phyloP scores from a whole-genome alignment of 2,113 vertebrate genomes.

The Anolis carolinensis region DNA sequence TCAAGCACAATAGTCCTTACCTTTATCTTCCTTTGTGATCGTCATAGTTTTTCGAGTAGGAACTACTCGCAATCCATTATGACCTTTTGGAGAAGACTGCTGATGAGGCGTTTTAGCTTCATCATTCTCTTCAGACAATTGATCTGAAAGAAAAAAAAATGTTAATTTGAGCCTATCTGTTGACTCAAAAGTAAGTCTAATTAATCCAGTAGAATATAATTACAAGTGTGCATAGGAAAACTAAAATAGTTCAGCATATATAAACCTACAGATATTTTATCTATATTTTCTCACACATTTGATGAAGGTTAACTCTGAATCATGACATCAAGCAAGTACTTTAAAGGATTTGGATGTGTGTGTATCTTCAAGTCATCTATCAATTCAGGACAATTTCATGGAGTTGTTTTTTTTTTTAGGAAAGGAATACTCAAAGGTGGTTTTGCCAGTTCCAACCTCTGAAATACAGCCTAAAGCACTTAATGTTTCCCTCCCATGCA shows the following conservation, averaged over 20 bases:
- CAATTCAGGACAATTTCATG: too few species aligned
- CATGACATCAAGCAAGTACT: neutral
- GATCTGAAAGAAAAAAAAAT: constrained; percentile 79
- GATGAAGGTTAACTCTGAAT: neutral
- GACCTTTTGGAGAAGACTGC: constrained; percentile 62
- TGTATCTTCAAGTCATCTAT: too few species aligned
- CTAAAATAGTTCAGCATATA: too few species aligned
- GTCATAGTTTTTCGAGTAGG: constrained; percentile 78
- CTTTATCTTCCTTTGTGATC: constrained; percentile 76
- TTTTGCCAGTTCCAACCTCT: too few species aligned
- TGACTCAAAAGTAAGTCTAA: neutral
- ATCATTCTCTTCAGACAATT: constrained; percentile 94
- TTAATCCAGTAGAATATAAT: neutral
- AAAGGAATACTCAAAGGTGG: too few species aligned
- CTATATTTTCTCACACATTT: neutral
- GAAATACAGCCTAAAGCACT: too few species aligned
- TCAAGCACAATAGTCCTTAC: neutral
- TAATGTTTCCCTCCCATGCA: too few species aligned
- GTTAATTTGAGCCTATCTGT: neutral
- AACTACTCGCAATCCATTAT: constrained; percentile 74
- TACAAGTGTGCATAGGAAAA: neutral
- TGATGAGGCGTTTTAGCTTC: constrained; percentile 78
- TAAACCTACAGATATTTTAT: too few species aligned
- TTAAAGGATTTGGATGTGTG: neutral
- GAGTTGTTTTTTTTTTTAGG: too few species aligned